Base-by-base conservation (phyloP, 2,113 vertebrate species). In the Heterotis niloticus region DNA sequence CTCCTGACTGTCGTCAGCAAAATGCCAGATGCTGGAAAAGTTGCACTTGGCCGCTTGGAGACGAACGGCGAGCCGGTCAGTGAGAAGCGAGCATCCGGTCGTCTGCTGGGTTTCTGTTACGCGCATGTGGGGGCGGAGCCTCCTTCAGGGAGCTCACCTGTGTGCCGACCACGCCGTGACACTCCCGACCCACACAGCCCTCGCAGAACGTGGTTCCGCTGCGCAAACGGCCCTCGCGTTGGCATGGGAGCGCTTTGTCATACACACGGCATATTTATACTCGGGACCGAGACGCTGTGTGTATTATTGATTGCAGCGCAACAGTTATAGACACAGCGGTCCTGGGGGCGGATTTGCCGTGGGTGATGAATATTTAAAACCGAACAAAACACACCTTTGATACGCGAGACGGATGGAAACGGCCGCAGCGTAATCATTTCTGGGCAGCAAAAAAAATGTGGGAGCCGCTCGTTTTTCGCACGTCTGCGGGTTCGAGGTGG, bases 331-430 rank as follows among this genome's bases (percentile, higher is more conserved):
- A 57, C 18, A 59, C 13, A 13, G 57, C n/a, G 23, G 23, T 59
- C 17, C 71, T 12, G 71, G 71, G 51, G 57, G 23, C 9, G n/a
- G 12, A 54, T 18, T 14, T 5, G 12, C 52, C 52, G 5, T 26
- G 52, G 54, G 51, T 24, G 71, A 57, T 59, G 13, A 51, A 72
- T 56, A 57, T 74, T 26, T 74, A 16, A 74, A 74, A 74, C 51
- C 18, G 24, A 23, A 23, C n/a, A 57, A 72, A 72, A 72, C 34
- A 20, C 23, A 56, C 44, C 26, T 69, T 7, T 5, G 44, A 23
- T 24, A n/a, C 7, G 5, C 56, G 5, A 59, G n/a, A 26, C 23
- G n/a, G 26, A 34, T 28, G n/a, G 26, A 66, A 66, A 66, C 17
- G 24, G n/a, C 9, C 9, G 20, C 9, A n/a, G 29, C n/a, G n/a